Evolutionary conservation across 1,140 invertebrate species (phyloP).

Genomic region (Euura saliciscinereae): DNA sequence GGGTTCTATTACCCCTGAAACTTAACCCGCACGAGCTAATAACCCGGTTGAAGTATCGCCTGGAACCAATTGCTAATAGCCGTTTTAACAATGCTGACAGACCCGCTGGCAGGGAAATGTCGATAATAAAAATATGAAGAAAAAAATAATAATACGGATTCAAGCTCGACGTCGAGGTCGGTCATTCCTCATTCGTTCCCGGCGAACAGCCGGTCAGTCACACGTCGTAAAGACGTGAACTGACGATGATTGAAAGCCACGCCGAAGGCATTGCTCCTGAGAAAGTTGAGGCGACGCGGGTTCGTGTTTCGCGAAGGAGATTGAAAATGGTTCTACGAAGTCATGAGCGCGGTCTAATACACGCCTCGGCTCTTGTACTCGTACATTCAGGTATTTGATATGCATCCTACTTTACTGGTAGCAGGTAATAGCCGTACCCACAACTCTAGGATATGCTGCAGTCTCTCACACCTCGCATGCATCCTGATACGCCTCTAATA

Average conservation of each 20-base stretch:
- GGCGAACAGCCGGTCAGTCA: no score
- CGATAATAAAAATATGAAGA: no score
- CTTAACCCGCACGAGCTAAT: background rate
- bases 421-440: background rate
- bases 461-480: slow-evolving; percentile 29
- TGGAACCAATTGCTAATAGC: background rate
- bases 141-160: no score
- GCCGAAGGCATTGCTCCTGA: no score
- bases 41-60: background rate
- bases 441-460: background rate
- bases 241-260: no score
- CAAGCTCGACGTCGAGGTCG: no score
- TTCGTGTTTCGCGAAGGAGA: background rate
- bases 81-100: background rate
- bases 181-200: no score
- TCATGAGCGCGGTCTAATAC: background rate
- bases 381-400: background rate
- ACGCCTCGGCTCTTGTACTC: background rate
- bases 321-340: background rate
- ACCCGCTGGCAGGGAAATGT: background rate
- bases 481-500: slow-evolving; percentile 34
- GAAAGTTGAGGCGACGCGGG: background rate
- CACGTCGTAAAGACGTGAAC: no score
- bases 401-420: background rate
- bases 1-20: background rate